Conservation (phyloP, 2,888 invertebrate genomes). For the Dinocampus coccinellae region DNA sequence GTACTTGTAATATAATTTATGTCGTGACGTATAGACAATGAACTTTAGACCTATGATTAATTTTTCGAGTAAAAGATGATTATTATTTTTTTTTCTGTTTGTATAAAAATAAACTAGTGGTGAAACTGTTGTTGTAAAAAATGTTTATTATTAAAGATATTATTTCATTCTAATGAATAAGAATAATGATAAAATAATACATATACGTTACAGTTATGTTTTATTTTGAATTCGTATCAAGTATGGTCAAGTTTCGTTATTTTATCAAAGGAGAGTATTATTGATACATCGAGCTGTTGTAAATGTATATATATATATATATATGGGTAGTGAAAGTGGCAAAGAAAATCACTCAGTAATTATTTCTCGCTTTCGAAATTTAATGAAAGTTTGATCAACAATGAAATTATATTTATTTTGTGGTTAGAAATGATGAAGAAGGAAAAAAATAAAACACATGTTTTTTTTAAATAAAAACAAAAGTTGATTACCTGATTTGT, state of each 20-base stretch:
- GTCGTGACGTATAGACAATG: no score
- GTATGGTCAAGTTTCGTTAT: neutral
- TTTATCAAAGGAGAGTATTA: neutral
- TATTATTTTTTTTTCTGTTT: neutral
- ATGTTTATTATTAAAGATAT: neutral
- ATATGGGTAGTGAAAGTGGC: slow-evolving; percentile 30
- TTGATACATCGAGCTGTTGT: neutral
- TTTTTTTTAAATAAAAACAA: neutral
- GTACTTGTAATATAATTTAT: no score
- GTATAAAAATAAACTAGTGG: no score
- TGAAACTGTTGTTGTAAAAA: no score
- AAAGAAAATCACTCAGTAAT: slow-evolving; percentile 12
- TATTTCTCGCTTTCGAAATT: slow-evolving; percentile 24
- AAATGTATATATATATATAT: slow-evolving; percentile 7
- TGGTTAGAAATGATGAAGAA: neutral
- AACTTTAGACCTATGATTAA: neutral
- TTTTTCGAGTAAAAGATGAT: neutral
- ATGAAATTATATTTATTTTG: neutral
- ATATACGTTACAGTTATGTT: no score
- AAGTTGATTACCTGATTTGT: neutral
- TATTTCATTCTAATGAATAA: neutral
- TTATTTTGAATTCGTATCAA: no score
- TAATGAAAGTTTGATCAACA: neutral
- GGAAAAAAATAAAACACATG: neutral
- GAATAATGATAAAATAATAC: neutral